phyloP scores from a whole-genome alignment of 2,888 invertebrate species.

The Clusia tigrina region DNA sequence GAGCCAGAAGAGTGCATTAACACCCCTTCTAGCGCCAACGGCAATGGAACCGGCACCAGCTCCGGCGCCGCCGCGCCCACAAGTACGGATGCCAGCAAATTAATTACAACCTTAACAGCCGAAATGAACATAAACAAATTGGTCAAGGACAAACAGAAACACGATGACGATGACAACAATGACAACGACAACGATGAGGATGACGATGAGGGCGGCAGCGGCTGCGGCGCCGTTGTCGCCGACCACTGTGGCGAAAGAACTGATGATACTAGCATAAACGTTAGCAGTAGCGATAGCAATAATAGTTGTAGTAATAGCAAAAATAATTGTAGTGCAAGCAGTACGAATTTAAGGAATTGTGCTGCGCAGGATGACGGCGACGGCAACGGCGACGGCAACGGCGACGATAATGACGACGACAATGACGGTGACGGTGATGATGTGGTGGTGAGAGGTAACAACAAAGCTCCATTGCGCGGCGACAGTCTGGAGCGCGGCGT shows the following conservation, averaged over 20 bases:
- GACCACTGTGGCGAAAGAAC: slow-evolving; percentile 34
- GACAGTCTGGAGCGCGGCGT: slow-evolving; percentile 28
- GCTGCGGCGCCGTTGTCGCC: not conserved
- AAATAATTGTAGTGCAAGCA: slow-evolving; percentile 40
- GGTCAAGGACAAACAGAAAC: not conserved
- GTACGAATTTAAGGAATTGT: slow-evolving; percentile 33
- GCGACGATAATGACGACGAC: slow-evolving; percentile 38
- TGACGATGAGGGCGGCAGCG: slow-evolving; percentile 13
- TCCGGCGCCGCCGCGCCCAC: no score
- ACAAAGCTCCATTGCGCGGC: slow-evolving; percentile 24
- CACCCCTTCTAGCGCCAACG: slow-evolving; percentile 12
- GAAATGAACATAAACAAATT: slow-evolving; percentile 42
- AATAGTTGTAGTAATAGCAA: slow-evolving; percentile 56
- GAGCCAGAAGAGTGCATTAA: slow-evolving; percentile 27
- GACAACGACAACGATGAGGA: slow-evolving; percentile 19
- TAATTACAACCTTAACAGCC: slow-evolving; percentile 48
- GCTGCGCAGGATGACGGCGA: slow-evolving; percentile 29
- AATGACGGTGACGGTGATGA: slow-evolving; percentile 36
- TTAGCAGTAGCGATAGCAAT: slow-evolving; percentile 51
- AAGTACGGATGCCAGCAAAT: slow-evolving; percentile 44
- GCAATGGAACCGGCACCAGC: slow-evolving; percentile 23
- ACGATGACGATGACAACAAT: slow-evolving; percentile 36
- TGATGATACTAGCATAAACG: slow-evolving; percentile 46
- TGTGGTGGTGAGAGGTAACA: slow-evolving; percentile 19
- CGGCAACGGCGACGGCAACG: slow-evolving; percentile 38